Conservation (phyloP, 2,888 invertebrate genomes). For the Tridacna gigas region DNA sequence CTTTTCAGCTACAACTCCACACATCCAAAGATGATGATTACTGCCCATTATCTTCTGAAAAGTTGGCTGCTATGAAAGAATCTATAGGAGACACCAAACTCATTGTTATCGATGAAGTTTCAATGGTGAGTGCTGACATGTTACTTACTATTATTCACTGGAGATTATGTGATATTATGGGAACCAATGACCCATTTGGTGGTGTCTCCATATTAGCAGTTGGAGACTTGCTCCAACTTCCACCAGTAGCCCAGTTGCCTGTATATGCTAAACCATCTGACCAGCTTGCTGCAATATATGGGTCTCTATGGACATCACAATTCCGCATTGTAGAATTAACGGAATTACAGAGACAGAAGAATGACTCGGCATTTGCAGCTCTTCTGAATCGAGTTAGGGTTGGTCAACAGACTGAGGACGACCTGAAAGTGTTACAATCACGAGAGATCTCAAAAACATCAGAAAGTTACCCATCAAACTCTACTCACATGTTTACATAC, state of each 20-base stretch:
- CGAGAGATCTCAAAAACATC: too few species aligned
- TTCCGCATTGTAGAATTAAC: conserved; percentile 57
- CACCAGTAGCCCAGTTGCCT: too few species aligned
- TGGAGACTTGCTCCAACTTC: too few species aligned
- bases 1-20: conserved; percentile 40
- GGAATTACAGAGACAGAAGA: conserved; percentile 56
- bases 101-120: too few species aligned
- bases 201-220: conserved; percentile 21
- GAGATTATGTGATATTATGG: conserved; percentile 53
- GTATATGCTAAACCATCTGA: conserved; percentile 38
- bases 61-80: conserved; percentile 37
- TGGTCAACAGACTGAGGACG: conserved; percentile 47
- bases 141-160: conserved; percentile 56
- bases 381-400: conserved; percentile 45
- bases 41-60: conserved; percentile 43
- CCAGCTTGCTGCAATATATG: conserved; percentile 46
- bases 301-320: conserved; percentile 52
- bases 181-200: conserved; percentile 51
- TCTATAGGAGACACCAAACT: too few species aligned
- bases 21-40: conserved; percentile 46
- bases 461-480: too few species aligned
- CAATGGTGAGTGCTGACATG: too few species aligned
- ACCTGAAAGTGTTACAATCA: conserved; percentile 37
- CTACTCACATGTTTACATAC: too few species aligned
- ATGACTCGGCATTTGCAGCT: conserved; percentile 48